These are phyloP conservation scores for Anastrepha ludens DNA, from an alignment of 1,140 invertebrate genomes.

Conservation along the genomic window DNA sequence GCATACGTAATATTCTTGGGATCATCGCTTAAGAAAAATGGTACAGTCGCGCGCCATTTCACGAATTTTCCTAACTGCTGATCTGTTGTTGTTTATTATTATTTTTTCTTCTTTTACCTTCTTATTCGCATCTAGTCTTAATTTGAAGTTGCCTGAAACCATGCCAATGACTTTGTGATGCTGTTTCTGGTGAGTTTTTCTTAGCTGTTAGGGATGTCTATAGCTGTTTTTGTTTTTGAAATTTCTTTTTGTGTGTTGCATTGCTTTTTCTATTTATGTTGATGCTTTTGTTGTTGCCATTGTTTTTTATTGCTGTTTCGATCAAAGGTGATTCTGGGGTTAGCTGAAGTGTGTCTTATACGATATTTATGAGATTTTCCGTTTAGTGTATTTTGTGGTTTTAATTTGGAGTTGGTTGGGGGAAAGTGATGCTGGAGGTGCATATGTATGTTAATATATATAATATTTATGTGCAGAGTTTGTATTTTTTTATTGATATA, in stretches of 20 bases:
- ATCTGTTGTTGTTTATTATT: not conserved
- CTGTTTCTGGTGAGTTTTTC: not conserved
- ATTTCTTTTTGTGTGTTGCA: not conserved
- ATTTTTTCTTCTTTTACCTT: not conserved
- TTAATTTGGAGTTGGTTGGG: not conserved
- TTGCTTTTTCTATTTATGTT: not conserved
- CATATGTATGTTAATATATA: not conserved
- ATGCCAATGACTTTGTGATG: not conserved
- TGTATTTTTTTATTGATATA: not conserved
- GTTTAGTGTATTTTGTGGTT: not conserved
- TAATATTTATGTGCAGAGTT: not conserved
- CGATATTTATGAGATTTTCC: not conserved
- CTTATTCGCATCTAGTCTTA: not conserved
- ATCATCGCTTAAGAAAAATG: slow-evolving; percentile 10
- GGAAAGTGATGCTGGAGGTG: not conserved
- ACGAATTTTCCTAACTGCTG: slow-evolving; percentile 24
- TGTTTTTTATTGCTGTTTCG: not conserved
- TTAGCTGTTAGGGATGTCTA: not conserved
- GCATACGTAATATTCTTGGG: not conserved
- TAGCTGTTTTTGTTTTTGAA: not conserved
- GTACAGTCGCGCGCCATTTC: slow-evolving; percentile 53
- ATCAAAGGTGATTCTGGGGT: slow-evolving; percentile 6
- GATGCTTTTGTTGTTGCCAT: not conserved
- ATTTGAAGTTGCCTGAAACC: not conserved
- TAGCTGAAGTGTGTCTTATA: slow-evolving; percentile 7